Base-by-base conservation (phyloP, 2,113 vertebrate genomes). In the Herpailurus yagouaroundi region DNA sequence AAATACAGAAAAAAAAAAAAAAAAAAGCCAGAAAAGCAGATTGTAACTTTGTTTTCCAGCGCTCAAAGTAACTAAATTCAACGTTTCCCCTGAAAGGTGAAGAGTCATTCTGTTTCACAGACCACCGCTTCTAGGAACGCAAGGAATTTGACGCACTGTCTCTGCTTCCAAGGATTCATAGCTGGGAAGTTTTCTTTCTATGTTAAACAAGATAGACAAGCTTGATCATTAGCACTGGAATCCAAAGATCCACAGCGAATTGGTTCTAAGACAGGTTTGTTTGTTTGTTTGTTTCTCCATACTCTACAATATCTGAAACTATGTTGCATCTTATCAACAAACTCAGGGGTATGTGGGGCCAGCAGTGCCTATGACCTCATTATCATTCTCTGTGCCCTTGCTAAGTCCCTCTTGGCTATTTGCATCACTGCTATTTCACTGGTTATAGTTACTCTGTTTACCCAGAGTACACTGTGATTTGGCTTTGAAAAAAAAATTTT, bases 401-500 rank as follows among this genome's bases (percentile, higher is more conserved):
- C 48, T 9, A 38, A 50, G 41, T 45, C 73, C 68, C 52, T 82
- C 5, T 55, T 11, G 31, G 41, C 52, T 45, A 6, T 68, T 85
- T 76, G 6, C 66, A 23, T 45, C 38, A n/a, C 9, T 36, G n/a
- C 10, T 77, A 21, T 36, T 84, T 66, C n/a, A 45, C 10, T 55
- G 38, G 41, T 31, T 66, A 31, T 60, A 93, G 63, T 60, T 38
- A 55, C 60, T 95, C 50, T 45, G 64, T 83, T 73, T 29, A 91
- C 73, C 86, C 52, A 48, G 76, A 82, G 31, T 7, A 86, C 27
- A 41, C 7, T 79, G 48, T 50, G 73, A 91, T 52, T 93, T 93
- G 73, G 29, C n/a, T 94, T 91, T 95, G 21, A 95, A 79, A 97
- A 6, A 57, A 79, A 74, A 74, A 45, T 41, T 41, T 63, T 77